Evolutionary conservation across 2,797 vertebrate genomes (phyloP).

Genomic region (Darevskia mixta): DNA sequence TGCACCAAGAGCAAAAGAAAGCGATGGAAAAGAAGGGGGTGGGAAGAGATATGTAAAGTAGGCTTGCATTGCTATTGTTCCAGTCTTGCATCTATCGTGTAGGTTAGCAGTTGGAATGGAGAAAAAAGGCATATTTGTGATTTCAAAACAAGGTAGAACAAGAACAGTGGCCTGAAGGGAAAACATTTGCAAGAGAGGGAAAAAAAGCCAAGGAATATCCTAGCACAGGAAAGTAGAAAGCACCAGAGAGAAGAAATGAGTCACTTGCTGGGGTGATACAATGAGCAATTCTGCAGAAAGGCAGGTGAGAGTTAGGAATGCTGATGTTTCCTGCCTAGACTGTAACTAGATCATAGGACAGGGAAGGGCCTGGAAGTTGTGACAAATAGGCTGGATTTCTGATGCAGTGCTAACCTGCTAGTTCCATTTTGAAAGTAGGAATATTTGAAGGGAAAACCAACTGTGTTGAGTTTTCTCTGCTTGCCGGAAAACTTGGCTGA

Average conservation of each 20-base stretch:
- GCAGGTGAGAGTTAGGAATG: accelerated
- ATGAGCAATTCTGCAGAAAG: not conserved
- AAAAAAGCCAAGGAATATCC: not conserved
- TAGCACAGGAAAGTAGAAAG: not conserved
- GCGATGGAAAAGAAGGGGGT: slow-evolving; percentile 17
- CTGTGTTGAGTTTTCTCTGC: not conserved
- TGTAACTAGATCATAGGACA: not conserved
- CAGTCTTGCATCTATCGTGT: slow-evolving; percentile 30
- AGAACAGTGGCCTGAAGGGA: slow-evolving; percentile 37
- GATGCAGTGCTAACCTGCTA: not conserved
- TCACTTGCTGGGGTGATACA: not conserved
- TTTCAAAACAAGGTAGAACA: slow-evolving; percentile 50
- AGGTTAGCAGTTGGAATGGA: slow-evolving; percentile 21
- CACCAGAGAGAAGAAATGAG: not conserved
- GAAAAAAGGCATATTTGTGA: slow-evolving; percentile 9
- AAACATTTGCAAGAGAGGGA: not conserved
- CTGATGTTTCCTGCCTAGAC: accelerated
- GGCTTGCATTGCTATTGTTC: slow-evolving; percentile 29
- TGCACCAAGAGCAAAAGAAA: slow-evolving; percentile 25
- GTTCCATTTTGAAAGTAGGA: not conserved
- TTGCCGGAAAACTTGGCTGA: not conserved
- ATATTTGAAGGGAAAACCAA: not conserved
- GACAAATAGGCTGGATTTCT: accelerated
- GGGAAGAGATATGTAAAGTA: slow-evolving; percentile 13
- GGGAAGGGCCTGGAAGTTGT: not conserved